These are phyloP conservation scores for Athalia cordata DNA, from an alignment of 2,888 invertebrate genomes.

Conservation along the genomic window DNA sequence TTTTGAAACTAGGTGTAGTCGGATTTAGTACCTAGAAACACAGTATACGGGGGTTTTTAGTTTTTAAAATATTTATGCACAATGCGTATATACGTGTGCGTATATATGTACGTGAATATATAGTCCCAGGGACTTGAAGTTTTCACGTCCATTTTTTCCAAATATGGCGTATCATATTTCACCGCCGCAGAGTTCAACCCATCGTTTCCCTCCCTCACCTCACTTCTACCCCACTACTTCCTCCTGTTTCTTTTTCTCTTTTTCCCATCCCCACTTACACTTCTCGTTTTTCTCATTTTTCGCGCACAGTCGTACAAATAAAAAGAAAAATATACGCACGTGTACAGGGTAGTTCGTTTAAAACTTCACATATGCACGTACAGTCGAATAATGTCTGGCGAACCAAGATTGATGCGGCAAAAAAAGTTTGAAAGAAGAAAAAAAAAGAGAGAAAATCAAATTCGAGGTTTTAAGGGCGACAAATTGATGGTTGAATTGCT, in stretches of 20 bases:
- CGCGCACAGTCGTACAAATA: background rate
- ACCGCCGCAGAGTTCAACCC: slow-evolving; percentile 33
- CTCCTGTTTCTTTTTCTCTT: background rate
- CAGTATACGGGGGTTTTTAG: slow-evolving; percentile 7
- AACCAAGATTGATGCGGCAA: background rate
- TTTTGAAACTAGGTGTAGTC: no score
- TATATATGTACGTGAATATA: slow-evolving; percentile 1
- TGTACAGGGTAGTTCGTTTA: no score
- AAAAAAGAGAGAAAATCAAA: background rate
- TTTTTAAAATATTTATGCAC: slow-evolving; percentile 37
- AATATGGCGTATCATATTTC: slow-evolving; percentile 39
- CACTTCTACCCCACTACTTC: background rate
- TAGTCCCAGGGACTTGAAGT: slow-evolving; percentile 11
- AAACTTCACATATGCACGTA: no score
- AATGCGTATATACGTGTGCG: no score
- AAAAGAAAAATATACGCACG: background rate
- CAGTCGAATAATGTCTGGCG: no score
- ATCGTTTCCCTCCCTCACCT: background rate
- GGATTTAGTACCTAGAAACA: no score
- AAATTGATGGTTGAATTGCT: no score
- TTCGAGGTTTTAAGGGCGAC: no score
- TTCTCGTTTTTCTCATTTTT: background rate
- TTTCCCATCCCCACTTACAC: no score
- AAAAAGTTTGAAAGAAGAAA: slow-evolving; percentile 52
- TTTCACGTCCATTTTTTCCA: slow-evolving; percentile 29